Percentiles rank a stretch among this genome's conserved stretches.
phyloP scores from a whole-genome alignment of 2,113 vertebrate genomes.

The Entosphenus tridentatus region DNA sequence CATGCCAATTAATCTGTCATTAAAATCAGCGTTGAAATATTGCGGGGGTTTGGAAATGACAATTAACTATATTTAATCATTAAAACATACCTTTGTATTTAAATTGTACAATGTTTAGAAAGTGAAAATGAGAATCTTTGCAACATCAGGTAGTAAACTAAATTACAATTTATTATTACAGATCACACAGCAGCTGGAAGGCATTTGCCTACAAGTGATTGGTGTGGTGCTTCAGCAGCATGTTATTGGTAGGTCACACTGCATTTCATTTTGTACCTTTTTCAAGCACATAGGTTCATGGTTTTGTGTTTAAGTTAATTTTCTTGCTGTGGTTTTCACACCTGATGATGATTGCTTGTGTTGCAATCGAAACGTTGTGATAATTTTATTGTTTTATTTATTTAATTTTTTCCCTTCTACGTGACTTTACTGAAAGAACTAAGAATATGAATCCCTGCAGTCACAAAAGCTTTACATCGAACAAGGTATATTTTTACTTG shows the following conservation, averaged over 20 bases:
- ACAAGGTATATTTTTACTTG: not conserved
- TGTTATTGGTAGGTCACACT: conserved; percentile 45
- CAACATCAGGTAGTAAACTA: not conserved
- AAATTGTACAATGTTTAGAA: not conserved
- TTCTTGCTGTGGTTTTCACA: too few species aligned
- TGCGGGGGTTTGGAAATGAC: too few species aligned
- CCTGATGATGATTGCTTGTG: conserved; percentile 11
- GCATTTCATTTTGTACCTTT: not conserved
- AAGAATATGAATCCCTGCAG: too few species aligned
- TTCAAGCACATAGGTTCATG: conserved; percentile 8
- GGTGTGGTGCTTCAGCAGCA: conserved; percentile 93
- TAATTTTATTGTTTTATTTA: too few species aligned
- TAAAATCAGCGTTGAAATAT: too few species aligned
- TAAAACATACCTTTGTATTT: too few species aligned
- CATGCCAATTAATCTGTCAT: too few species aligned
- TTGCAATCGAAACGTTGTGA: conserved; percentile 6
- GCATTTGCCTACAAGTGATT: conserved; percentile 97
- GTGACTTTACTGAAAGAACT: too few species aligned
- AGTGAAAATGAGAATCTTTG: not conserved
- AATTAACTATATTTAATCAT: too few species aligned
- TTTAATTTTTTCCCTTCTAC: too few species aligned
- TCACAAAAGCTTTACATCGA: too few species aligned
- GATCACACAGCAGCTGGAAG: conserved; percentile 94
- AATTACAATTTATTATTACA: conserved; percentile 17
- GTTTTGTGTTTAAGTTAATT: not conserved